Evolutionary conservation across 2,888 invertebrate genomes (phyloP).

Genomic region (Cactoblastis cactorum): DNA sequence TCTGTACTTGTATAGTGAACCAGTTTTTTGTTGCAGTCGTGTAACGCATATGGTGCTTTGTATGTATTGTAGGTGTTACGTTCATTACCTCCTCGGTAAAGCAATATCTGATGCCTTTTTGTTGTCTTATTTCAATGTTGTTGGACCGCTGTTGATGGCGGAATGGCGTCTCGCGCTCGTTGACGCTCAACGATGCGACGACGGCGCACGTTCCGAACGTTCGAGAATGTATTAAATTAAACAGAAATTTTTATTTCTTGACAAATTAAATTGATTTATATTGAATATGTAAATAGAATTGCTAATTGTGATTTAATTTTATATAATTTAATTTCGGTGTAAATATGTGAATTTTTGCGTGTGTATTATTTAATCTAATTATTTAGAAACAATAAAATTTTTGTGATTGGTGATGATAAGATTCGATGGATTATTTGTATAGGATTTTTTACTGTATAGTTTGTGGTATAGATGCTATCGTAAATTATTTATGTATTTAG

Average conservation of each 20-base stretch:
- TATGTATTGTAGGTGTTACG: constrained; percentile 45
- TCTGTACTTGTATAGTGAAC: constrained; percentile 22
- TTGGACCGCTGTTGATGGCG: constrained; percentile 30
- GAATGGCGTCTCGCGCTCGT: constrained; percentile 26
- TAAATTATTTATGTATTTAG: constrained; percentile 52
- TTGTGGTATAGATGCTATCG: constrained; percentile 54
- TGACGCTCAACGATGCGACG: not conserved
- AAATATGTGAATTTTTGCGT: constrained; percentile 71
- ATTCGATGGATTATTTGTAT: constrained; percentile 63
- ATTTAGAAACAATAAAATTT: constrained; percentile 56
- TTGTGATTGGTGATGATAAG: constrained; percentile 55
- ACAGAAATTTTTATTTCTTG: constrained; percentile 26
- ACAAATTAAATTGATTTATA: constrained; percentile 24
- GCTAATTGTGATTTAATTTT: constrained; percentile 63
- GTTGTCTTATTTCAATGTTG: constrained; percentile 28
- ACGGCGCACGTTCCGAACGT: constrained; percentile 26
- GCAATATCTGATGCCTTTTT: constrained; percentile 45
- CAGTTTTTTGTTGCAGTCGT: constrained; percentile 56
- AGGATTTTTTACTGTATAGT: constrained; percentile 65
- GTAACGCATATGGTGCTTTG: constrained; percentile 67
- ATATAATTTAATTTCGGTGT: constrained; percentile 51
- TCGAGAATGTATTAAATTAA: constrained; percentile 21
- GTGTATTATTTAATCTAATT: constrained; percentile 54
- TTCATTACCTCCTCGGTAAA: constrained; percentile 34
- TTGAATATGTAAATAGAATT: constrained; percentile 64